Percentiles rank a stretch among this genome's conserved stretches.
These are phyloP conservation scores for Dolichopus griseipennis DNA, from an alignment of 2,888 invertebrate genomes.

Conservation along the genomic window DNA sequence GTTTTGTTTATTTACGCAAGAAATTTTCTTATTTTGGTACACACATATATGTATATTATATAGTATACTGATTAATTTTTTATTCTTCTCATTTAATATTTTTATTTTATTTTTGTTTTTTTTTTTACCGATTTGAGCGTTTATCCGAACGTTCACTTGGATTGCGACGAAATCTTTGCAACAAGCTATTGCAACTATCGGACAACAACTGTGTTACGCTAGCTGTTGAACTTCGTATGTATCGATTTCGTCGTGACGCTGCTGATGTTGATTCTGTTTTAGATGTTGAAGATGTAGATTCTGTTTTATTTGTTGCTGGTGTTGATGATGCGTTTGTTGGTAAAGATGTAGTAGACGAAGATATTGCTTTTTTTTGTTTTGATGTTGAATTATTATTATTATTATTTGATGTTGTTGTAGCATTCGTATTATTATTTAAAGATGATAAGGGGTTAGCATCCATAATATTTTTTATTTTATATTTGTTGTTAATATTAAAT, in stretches of 20 bases:
- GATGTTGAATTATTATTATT: slow-evolving; percentile 24
- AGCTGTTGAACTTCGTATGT: slow-evolving; percentile 66
- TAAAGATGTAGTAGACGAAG: neutral
- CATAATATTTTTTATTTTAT: neutral
- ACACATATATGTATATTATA: no score
- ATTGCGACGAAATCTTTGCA: slow-evolving; percentile 71
- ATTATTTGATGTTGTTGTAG: slow-evolving; percentile 22
- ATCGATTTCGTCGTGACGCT: slow-evolving; percentile 57
- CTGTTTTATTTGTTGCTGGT: slow-evolving; percentile 14
- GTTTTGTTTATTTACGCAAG: no score
- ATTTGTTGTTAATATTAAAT: neutral
- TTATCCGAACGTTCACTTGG: slow-evolving; percentile 61
- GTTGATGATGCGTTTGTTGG: slow-evolving; percentile 21
- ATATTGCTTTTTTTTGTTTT: slow-evolving; percentile 28
- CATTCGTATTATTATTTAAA: slow-evolving; percentile 14
- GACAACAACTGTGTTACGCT: slow-evolving; percentile 79
- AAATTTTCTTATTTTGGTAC: no score
- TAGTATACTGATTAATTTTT: no score
- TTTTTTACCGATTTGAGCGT: slow-evolving; percentile 26
- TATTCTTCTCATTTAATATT: slow-evolving; percentile 15
- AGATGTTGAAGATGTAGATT: slow-evolving; percentile 26
- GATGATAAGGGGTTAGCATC: slow-evolving; percentile 26
- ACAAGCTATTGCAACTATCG: slow-evolving; percentile 77
- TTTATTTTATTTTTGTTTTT: slow-evolving; percentile 21
- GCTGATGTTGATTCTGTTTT: slow-evolving; percentile 29